Evolutionary conservation across 2,797 vertebrate species (phyloP).

Genomic region (Phrynocephalus vlangalii): DNA sequence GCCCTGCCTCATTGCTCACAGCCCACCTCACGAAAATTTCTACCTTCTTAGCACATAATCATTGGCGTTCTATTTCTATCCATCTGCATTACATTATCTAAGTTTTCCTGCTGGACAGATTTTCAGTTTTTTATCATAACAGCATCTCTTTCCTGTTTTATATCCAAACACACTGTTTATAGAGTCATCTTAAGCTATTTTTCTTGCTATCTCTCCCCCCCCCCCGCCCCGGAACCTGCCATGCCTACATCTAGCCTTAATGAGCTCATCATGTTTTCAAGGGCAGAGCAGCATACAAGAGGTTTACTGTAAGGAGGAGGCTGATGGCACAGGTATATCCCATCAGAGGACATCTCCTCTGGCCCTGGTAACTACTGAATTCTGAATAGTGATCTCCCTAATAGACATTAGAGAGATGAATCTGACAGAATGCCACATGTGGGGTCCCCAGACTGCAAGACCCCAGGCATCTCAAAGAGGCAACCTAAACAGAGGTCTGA

Average conservation of each 20-base stretch:
- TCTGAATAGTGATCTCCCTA: too few relatives aligned
- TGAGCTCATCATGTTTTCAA: constrained; percentile 56
- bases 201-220: constrained; percentile 42
- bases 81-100: constrained; percentile 29
- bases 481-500: too few relatives aligned
- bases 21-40: constrained; percentile 28
- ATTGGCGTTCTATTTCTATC: constrained; percentile 38
- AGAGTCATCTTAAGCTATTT: constrained; percentile 23
- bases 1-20: constrained; percentile 29
- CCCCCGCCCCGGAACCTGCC: constrained; percentile 27
- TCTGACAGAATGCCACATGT: too few relatives aligned
- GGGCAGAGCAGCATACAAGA: constrained; percentile 13
- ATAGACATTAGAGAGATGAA: too few relatives aligned
- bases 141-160: constrained; percentile 36
- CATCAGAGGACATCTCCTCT: too few relatives aligned
- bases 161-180: constrained; percentile 42
- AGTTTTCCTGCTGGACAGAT: constrained; percentile 16
- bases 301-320: not conserved
- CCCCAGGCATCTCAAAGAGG: too few relatives aligned
- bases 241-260: constrained; percentile 48
- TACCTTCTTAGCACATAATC: constrained; percentile 36
- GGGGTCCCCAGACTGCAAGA: too few relatives aligned
- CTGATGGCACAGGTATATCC: too few relatives aligned
- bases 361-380: too few relatives aligned
- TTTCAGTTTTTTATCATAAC: constrained; percentile 43